Percentiles rank a stretch among this genome's conserved stretches.
Evolutionary conservation across 2,797 vertebrate species (phyloP).

Genomic region (Euphonia xanthogaster): DNA sequence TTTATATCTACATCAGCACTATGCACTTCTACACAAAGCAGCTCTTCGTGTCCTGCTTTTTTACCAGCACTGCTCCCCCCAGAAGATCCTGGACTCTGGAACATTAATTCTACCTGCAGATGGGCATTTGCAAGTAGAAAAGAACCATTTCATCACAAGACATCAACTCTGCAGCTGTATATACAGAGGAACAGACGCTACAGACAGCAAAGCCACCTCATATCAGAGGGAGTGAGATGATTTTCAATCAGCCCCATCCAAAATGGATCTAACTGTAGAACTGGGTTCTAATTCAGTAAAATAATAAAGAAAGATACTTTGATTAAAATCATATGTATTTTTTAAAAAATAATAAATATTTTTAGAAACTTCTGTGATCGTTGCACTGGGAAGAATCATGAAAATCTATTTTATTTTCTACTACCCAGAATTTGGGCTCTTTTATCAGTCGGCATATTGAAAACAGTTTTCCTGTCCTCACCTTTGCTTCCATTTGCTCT

Average conservation of each 20-base stretch:
- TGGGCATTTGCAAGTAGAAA: background rate
- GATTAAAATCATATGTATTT: background rate
- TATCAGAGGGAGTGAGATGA: background rate
- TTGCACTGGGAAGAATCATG: background rate
- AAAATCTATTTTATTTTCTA: conserved; percentile 22
- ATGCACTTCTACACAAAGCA: background rate
- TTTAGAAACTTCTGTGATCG: background rate
- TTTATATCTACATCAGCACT: rapidly evolving
- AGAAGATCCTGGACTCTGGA: background rate
- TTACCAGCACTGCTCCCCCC: background rate
- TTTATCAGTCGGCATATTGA: conserved; percentile 25
- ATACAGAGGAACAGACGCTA: background rate
- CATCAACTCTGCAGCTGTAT: background rate
- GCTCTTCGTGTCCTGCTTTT: background rate
- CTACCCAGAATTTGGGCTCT: background rate
- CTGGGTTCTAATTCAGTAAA: background rate
- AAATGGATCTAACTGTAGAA: background rate
- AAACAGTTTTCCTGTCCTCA: background rate
- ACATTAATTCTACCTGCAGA: background rate
- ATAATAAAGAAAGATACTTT: background rate
- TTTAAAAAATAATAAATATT: rapidly evolving
- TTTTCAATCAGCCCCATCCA: background rate
- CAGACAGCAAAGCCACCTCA: background rate
- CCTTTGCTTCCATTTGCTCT: background rate
- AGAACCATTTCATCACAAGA: background rate